These are phyloP conservation scores for Phyllotis vaccarum DNA, from an alignment of 2,797 vertebrate genomes.

Conservation along the genomic window DNA sequence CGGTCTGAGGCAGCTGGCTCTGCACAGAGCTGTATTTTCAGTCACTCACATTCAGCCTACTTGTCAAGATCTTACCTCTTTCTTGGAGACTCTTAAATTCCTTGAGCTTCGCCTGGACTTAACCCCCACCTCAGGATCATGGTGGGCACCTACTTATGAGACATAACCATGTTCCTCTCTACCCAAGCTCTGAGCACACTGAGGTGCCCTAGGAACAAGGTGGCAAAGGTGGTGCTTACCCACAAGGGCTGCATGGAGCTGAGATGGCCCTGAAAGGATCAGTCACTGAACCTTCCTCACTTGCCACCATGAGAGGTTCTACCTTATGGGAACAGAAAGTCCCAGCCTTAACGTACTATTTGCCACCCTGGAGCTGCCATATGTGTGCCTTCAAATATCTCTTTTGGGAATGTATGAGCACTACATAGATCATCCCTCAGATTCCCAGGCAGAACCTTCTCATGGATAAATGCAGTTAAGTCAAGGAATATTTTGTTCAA, in stretches of 20 bases:
- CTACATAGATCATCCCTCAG: accelerated
- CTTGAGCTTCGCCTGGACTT: not conserved
- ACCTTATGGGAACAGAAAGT: not conserved
- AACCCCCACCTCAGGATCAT: not conserved
- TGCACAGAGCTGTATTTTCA: accelerated
- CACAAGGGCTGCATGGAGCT: not conserved
- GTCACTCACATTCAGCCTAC: accelerated
- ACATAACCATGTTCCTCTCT: not conserved
- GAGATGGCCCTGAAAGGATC: too few relatives aligned
- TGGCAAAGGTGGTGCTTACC: too few relatives aligned
- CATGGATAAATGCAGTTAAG: accelerated
- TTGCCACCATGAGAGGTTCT: not conserved
- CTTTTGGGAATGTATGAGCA: not conserved
- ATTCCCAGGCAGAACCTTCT: not conserved
- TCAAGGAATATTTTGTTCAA: accelerated
- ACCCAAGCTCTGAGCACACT: accelerated
- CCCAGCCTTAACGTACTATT: accelerated
- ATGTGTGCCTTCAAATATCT: accelerated
- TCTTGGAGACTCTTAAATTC: not conserved
- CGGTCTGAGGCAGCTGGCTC: not conserved
- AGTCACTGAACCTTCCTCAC: accelerated
- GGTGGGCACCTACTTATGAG: not conserved
- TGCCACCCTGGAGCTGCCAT: accelerated
- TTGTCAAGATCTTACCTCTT: not conserved
- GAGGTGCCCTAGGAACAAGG: not conserved